phyloP scores from a whole-genome alignment of 2,797 vertebrate genomes.

The Chelmon rostratus region DNA sequence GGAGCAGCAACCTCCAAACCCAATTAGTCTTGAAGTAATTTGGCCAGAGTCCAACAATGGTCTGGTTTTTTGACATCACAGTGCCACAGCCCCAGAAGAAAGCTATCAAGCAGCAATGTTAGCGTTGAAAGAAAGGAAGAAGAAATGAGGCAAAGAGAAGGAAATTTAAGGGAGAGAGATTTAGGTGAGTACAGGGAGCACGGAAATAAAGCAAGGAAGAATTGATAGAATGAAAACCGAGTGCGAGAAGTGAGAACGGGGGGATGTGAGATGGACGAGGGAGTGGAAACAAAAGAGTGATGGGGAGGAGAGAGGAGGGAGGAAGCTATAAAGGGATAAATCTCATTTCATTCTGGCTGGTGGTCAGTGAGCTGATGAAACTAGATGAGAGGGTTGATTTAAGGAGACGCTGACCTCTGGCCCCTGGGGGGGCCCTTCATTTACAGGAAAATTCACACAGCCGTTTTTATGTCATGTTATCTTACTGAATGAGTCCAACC shows the following conservation, averaged over 20 bases:
- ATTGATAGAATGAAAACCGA: background rate
- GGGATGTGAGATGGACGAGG: background rate
- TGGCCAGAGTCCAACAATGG: background rate
- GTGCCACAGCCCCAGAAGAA: background rate
- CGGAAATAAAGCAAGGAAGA: background rate
- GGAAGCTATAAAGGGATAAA: constrained; percentile 59
- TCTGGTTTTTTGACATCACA: background rate
- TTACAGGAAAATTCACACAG: constrained; percentile 28
- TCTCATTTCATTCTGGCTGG: constrained; percentile 65
- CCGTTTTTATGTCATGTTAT: constrained; percentile 31
- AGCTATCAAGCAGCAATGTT: background rate
- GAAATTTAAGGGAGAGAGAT: background rate
- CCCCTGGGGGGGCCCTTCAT: constrained; percentile 28
- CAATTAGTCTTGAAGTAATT: constrained; percentile 12
- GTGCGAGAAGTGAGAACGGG: constrained; percentile 16
- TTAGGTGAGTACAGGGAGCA: background rate
- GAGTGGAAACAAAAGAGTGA: constrained; percentile 1
- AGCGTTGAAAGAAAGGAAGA: background rate
- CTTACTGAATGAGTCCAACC: constrained; percentile 20
- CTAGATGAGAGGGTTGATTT: constrained; percentile 74
- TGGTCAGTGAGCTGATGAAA: constrained; percentile 73
- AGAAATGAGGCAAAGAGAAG: background rate
- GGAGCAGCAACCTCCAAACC: background rate
- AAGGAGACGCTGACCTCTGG: constrained; percentile 68
- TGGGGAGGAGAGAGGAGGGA: background rate